These are phyloP conservation scores for Neodon shergylaensis DNA, from an alignment of 2,113 vertebrate species.

Conservation along the genomic window DNA sequence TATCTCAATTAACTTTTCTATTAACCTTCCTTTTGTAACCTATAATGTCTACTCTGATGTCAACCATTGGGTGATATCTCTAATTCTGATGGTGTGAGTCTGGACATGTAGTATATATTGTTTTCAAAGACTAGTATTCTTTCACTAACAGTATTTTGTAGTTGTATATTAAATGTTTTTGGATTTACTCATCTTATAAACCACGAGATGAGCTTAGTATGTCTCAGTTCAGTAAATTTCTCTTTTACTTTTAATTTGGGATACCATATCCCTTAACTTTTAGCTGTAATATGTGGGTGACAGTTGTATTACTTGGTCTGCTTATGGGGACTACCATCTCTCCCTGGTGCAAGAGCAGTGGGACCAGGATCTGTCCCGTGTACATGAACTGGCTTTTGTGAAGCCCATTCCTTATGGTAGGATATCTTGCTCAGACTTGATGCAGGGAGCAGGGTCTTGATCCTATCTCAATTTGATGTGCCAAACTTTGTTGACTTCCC, in stretches of 20 bases:
- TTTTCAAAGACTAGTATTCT: not conserved
- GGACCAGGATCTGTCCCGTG: too few relatives aligned
- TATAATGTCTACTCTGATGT: not conserved
- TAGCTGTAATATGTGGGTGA: not conserved
- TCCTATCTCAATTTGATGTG: too few relatives aligned
- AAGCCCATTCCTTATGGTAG: too few relatives aligned
- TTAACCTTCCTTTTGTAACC: not conserved
- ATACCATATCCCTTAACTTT: not conserved
- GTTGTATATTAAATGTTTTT: not conserved
- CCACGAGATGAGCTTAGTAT: not conserved
- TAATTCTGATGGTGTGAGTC: not conserved
- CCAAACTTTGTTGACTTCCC: too few relatives aligned
- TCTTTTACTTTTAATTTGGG: not conserved
- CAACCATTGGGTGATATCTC: not conserved
- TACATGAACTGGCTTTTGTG: too few relatives aligned
- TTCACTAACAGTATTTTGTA: not conserved
- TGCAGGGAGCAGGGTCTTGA: too few relatives aligned
- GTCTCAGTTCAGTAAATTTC: not conserved
- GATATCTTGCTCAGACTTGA: too few relatives aligned
- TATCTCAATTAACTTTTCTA: not conserved
- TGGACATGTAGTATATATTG: not conserved
- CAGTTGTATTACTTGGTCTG: too few relatives aligned
- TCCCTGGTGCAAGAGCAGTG: too few relatives aligned
- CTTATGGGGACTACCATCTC: too few relatives aligned
- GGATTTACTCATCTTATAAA: not conserved